Base-by-base conservation (phyloP, 2,113 vertebrate species). In the Bufo gargarizans region DNA sequence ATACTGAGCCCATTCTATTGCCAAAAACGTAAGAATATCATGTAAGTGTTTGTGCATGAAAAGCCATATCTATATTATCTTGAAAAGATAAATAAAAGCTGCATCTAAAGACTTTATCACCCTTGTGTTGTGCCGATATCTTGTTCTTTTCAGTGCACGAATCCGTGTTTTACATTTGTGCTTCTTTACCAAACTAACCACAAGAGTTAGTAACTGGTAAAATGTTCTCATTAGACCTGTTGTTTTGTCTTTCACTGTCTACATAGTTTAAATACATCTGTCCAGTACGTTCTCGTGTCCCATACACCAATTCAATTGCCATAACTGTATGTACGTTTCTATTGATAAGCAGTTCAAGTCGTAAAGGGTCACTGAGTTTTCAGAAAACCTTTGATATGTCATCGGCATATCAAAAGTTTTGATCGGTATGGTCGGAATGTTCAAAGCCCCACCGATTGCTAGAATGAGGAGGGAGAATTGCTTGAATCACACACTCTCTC, bases 21-120 rank as follows among this genome's bases (percentile, higher is more conserved):
- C 50, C 89, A 90, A 82, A 55, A 89, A 88, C 88, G 90, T 82
- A 84, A 90, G 82, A 90, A 91, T 90, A 65, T 88, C 91, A 89
- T 84, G 0, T 49, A 89, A 90, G 71, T 87, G 47, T 92, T 90
- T 89, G 22, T 86, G 89, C 92, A 94, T 92, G 91, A 87, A 87
- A 89, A 92, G 89, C 91, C 89, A 92, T 87, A 92, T 82, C 53
- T 85, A 85, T 11, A 88, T 91, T 90, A 93, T 43, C 81, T 89
- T 90, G 4, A 82, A 90, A 90, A 91, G 92, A 91, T 88, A 92
- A 93, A 94, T 94, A 94, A 94, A 94, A 88, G 72, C 86, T 78
- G 9, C 74, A 85, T 83, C 74, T 90, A 93, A 91, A 87, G 88
- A 90, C 93, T 82, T 91, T 93, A 92, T 88, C 88, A 43, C 69